Percentiles rank a stretch among this genome's conserved stretches.
These are phyloP conservation scores for Blastobasis lacticolella DNA, from an alignment of 2,888 invertebrate genomes.

Conservation along the genomic window DNA sequence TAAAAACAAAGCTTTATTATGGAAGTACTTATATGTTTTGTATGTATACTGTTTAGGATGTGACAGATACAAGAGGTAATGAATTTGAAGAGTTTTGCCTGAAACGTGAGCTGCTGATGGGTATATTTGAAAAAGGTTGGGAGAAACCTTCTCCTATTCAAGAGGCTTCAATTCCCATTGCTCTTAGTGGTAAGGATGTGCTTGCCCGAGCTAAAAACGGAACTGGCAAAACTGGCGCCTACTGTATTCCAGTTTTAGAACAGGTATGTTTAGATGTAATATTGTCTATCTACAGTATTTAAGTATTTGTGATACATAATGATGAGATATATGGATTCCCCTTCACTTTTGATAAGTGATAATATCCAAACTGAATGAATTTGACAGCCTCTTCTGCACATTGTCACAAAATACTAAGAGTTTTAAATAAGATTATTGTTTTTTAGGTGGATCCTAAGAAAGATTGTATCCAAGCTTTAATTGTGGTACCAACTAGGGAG, in stretches of 20 bases:
- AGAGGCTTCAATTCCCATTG: slow-evolving; percentile 99
- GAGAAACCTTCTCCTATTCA: slow-evolving; percentile 99
- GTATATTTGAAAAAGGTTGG: slow-evolving; percentile 99
- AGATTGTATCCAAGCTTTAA: slow-evolving; percentile 97
- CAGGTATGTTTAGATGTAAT: slow-evolving; percentile 62
- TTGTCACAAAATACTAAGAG: too few species aligned
- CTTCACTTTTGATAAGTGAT: slow-evolving; percentile 69
- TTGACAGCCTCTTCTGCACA: slow-evolving; percentile 6
- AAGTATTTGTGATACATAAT: slow-evolving; percentile 17
- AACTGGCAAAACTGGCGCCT: slow-evolving; percentile 99
- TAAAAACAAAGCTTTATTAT: slow-evolving; percentile 1
- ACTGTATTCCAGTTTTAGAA: slow-evolving; percentile 98
- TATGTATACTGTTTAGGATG: slow-evolving; percentile 80
- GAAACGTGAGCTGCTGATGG: slow-evolving; percentile 97
- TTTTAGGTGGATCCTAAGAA: slow-evolving; percentile 83
- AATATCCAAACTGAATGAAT: slow-evolving; percentile 22
- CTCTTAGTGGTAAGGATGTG: slow-evolving; percentile 97
- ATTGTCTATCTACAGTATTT: slow-evolving; percentile 1
- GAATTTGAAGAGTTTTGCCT: slow-evolving; percentile 99
- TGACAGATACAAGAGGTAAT: slow-evolving; percentile 98
- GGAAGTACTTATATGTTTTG: too few species aligned
- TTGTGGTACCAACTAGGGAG: slow-evolving; percentile 99
- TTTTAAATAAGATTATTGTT: neutral
- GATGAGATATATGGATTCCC: slow-evolving; percentile 70
- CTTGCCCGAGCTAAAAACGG: slow-evolving; percentile 99